Conservation (phyloP, 2,113 vertebrate genomes). For the Mormoops blainvillei region DNA sequence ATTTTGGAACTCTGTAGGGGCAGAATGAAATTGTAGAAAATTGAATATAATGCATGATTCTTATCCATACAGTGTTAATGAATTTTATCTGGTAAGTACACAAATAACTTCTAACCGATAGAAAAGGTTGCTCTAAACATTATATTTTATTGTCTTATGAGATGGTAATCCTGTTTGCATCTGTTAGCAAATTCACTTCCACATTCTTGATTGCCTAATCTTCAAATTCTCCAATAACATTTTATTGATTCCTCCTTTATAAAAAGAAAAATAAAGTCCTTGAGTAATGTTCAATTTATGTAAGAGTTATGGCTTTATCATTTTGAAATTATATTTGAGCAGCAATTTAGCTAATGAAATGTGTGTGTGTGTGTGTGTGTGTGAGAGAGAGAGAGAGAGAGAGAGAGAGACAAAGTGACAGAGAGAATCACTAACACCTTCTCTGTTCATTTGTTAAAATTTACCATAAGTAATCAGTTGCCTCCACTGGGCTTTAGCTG, state of each 20-base stretch:
- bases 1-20: background rate
- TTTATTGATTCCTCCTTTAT: background rate
- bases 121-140: background rate
- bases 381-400: background rate
- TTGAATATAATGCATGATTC: background rate
- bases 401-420: background rate
- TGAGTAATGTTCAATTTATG: background rate
- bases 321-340: constrained; percentile 21
- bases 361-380: too few species aligned
- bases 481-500: background rate
- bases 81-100: background rate
- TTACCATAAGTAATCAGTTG: constrained; percentile 36
- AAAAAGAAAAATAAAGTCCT: background rate
- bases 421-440: background rate
- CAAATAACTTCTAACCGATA: background rate
- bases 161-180: background rate
- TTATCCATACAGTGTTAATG: background rate
- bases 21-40: background rate
- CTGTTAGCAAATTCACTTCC: background rate
- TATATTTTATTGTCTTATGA: background rate
- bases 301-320: constrained; percentile 22
- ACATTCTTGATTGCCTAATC: background rate
- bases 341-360: constrained; percentile 34
- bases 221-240: background rate
- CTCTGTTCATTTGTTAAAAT: constrained; percentile 51